Base-by-base conservation (phyloP, 2,888 invertebrate genomes). In the Pachydiplax longipennis region DNA sequence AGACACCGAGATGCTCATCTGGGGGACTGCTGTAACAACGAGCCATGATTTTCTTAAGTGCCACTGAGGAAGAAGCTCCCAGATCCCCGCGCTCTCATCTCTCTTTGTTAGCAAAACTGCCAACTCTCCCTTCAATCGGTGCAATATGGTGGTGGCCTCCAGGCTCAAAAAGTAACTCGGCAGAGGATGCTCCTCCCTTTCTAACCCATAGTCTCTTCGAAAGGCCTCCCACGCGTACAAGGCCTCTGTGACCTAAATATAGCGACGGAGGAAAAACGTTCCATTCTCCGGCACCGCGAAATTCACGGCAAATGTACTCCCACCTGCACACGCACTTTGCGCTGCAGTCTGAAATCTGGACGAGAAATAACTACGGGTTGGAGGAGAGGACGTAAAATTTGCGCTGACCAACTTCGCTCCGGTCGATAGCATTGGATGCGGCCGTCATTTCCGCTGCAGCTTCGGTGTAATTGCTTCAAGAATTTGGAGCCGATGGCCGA, bases 161-260 rank as follows among this genome's bases (percentile, higher is more conserved):
- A 73, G 10, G 73, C 10, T 73, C 73, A 18, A 73, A 73, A 73
- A 73, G 73, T 73, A 73, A 73, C 73, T 73, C 73, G 31, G 73
- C 31, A 1, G 44, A 31, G 13, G 31, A 73, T 73, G n/a, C 31
- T 73, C 31, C 73, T 25, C 73, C 73, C 73, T 25, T 73, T 25
- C 73, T 73, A 73, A 73, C 73, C 73, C 73, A 73, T 25, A 25
- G 65, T 65, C 65, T 65, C 65, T 65, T 22, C 65, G 73, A 73
- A 73, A 81, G 40, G 87, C 61, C 87, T 87, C 87, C 87, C 87
- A 87, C 87, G 87, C 87, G 61, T 37, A 61, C 87, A 65, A 61
- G 58, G 87, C 58, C 48, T 37, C 48, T 61, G 87, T 87, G 61
- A 87, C 87, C 87, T 87, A 87, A 87, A 87, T 87, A 87, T 87